These are phyloP conservation scores for Cerastoderma edule DNA, from an alignment of 2,888 invertebrate species.

Conservation along the genomic window DNA sequence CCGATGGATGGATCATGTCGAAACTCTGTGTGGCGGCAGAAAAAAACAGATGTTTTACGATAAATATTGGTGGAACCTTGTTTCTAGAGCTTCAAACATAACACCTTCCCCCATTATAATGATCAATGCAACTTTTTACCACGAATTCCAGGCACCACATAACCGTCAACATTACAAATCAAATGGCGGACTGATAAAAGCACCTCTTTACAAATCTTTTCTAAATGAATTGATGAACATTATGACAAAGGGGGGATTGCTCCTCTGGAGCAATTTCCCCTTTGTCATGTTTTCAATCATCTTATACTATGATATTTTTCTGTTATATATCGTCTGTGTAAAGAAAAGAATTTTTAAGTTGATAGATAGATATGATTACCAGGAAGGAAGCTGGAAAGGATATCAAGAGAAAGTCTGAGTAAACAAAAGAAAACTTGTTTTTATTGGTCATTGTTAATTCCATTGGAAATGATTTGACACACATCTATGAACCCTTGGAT, in stretches of 20 bases:
- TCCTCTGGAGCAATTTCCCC: not conserved
- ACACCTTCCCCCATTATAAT: too few relatives aligned
- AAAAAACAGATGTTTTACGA: slow-evolving; percentile 19
- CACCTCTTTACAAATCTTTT: too few relatives aligned
- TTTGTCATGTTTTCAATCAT: slow-evolving; percentile 1
- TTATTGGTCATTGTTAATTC: too few relatives aligned
- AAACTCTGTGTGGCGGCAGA: slow-evolving; percentile 5
- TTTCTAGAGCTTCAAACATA: not conserved
- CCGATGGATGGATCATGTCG: slow-evolving; percentile 10
- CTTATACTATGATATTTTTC: not conserved
- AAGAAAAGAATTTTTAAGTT: not conserved
- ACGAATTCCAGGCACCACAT: too few relatives aligned
- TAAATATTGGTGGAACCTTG: slow-evolving; percentile 3
- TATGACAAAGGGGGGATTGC: not conserved
- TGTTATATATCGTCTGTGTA: too few relatives aligned
- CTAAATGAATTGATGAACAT: not conserved
- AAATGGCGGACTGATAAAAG: too few relatives aligned
- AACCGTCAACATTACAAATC: too few relatives aligned
- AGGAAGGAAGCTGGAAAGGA: too few relatives aligned
- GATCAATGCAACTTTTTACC: too few relatives aligned
- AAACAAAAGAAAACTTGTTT: slow-evolving; percentile 3
- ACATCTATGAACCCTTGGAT: too few relatives aligned
- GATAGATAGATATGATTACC: not conserved
- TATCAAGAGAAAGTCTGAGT: too few relatives aligned
- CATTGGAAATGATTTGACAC: too few relatives aligned